phyloP scores from a whole-genome alignment of 2,888 invertebrate species.

The Thereva nobilitata region DNA sequence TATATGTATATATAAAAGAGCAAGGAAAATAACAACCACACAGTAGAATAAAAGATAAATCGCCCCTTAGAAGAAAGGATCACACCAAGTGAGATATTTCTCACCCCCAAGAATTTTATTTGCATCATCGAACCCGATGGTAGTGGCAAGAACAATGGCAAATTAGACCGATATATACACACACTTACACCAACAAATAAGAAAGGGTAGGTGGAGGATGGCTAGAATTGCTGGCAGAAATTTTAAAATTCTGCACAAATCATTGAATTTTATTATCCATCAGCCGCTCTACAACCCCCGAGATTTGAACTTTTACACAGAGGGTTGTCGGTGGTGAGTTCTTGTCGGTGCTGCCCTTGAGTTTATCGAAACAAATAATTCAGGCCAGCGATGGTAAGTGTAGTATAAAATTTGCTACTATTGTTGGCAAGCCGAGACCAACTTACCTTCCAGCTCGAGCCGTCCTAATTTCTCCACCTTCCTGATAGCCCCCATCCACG shows the following conservation, averaged over 20 bases:
- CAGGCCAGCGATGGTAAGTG: constrained; percentile 24
- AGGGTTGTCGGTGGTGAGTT: constrained; percentile 37
- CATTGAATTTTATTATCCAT: constrained; percentile 43
- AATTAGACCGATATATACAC: constrained; percentile 16
- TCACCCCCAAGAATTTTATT: constrained; percentile 33
- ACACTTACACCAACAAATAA: background rate
- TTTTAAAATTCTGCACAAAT: constrained; percentile 42
- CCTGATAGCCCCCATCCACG: background rate
- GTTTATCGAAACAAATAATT: constrained; percentile 35
- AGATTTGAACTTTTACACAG: constrained; percentile 35
- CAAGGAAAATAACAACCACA: constrained; percentile 21
- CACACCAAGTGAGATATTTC: constrained; percentile 29
- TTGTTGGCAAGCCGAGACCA: constrained; percentile 4
- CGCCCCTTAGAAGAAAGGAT: constrained; percentile 21
- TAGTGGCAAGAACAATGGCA: constrained; percentile 31
- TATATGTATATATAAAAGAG: constrained; percentile 10
- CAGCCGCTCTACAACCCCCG: constrained; percentile 39
- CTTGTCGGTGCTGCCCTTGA: constrained; percentile 31
- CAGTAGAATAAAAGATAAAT: constrained; percentile 26
- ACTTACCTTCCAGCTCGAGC: background rate
- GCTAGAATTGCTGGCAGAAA: constrained; percentile 8
- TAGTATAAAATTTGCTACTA: background rate
- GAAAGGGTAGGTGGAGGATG: background rate
- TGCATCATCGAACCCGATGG: constrained; percentile 34
- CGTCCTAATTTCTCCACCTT: background rate